Percentiles rank a stretch among this genome's conserved stretches.
phyloP scores from a whole-genome alignment of 2,113 vertebrate genomes.

The Ceyx cyanopectus region DNA sequence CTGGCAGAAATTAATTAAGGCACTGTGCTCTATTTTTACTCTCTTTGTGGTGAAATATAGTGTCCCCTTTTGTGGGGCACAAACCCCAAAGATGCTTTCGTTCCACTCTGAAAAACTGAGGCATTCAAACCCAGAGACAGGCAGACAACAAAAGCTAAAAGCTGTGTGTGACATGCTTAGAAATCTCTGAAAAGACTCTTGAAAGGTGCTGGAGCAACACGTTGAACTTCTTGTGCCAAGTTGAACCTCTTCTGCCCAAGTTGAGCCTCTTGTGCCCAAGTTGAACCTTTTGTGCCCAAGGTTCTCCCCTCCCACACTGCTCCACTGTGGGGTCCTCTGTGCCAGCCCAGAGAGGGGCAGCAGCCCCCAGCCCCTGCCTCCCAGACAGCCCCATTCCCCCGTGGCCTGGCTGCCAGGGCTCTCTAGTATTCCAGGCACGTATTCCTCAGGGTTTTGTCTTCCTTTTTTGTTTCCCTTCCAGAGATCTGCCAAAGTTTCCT shows the following conservation, averaged over 20 bases:
- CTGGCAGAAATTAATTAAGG: background rate
- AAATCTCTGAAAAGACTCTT: constrained; percentile 10
- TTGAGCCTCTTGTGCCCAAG: background rate
- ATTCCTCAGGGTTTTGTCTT: constrained; percentile 63
- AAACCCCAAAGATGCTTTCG: background rate
- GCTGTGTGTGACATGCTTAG: background rate
- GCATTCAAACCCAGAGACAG: background rate
- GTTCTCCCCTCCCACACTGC: background rate
- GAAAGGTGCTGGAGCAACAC: background rate
- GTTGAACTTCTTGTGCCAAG: background rate
- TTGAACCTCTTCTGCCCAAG: background rate
- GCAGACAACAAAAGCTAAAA: constrained; percentile 33
- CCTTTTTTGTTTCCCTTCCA: background rate
- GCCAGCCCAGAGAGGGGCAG: constrained; percentile 42
- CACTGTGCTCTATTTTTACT: background rate
- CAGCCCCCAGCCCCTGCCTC: constrained; percentile 16
- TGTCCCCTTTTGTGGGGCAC: fast-evolving
- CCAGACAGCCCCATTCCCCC: constrained; percentile 63
- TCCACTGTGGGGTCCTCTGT: constrained; percentile 65
- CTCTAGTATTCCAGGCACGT: constrained; percentile 82
- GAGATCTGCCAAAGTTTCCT: constrained; percentile 77
- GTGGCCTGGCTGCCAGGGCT: constrained; percentile 1
- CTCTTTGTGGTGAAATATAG: background rate
- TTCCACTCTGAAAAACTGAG: background rate
- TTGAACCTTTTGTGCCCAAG: background rate